A percentile compares a stretch with the other conserved stretches of the same genome.
phyloP scores from a whole-genome alignment of 2,888 invertebrate genomes.

The Megaustenia siamemsis region DNA sequence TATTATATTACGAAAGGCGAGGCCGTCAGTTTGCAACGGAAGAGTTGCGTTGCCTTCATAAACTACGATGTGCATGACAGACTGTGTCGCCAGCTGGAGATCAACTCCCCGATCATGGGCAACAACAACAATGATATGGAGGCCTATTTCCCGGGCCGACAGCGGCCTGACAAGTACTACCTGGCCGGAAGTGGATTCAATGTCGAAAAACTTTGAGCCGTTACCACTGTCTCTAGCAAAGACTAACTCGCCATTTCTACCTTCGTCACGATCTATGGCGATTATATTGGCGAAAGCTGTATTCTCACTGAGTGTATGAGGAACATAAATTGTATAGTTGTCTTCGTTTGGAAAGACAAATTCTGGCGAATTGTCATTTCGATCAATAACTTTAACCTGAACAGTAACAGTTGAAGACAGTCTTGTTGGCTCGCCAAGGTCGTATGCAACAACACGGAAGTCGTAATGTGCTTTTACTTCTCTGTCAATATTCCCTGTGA shows the following conservation, averaged over 20 bases:
- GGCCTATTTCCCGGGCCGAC: conserved; percentile 49
- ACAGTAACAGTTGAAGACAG: conserved; percentile 52
- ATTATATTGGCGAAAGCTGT: conserved; percentile 45
- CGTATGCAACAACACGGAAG: conserved; percentile 72
- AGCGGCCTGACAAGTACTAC: conserved; percentile 51
- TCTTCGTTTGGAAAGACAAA: conserved; percentile 61
- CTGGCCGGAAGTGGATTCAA: conserved; percentile 52
- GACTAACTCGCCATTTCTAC: conserved; percentile 49
- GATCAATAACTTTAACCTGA: conserved; percentile 63
- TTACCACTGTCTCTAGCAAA: conserved; percentile 54
- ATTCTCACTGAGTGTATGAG: conserved; percentile 55
- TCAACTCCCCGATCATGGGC: conserved; percentile 53
- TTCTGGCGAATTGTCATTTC: conserved; percentile 69
- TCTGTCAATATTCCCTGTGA: conserved; percentile 91
- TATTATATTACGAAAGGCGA: conserved; percentile 59
- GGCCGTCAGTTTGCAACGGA: not conserved
- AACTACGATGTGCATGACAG: conserved; percentile 57
- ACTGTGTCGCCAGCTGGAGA: conserved; percentile 51
- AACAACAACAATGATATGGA: conserved; percentile 48
- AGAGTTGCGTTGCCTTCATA: conserved; percentile 55
- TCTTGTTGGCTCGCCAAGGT: conserved; percentile 60
- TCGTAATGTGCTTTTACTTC: conserved; percentile 71
- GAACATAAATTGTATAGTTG: conserved; percentile 63
- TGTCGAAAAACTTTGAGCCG: conserved; percentile 54
- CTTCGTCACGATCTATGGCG: conserved; percentile 53